phyloP scores from a whole-genome alignment of 2,113 vertebrate species.

The Origma solitaria region DNA sequence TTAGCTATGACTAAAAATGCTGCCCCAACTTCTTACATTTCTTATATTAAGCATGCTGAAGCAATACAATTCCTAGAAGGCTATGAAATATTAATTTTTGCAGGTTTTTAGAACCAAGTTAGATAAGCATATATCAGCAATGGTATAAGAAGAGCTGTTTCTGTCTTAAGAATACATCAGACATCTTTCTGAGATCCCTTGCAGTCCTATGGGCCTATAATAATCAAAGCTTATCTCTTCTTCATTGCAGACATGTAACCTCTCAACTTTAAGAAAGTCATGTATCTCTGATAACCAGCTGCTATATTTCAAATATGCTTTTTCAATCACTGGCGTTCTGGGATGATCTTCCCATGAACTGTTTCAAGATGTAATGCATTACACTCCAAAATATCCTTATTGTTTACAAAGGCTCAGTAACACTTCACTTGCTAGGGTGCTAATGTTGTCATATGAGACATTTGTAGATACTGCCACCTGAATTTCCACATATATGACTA shows the following conservation, averaged over 20 bases:
- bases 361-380: not conserved
- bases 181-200: not conserved
- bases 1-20: not conserved
- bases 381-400: not conserved
- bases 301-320: not conserved
- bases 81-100: not conserved
- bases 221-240: not conserved
- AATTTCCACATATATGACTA: not conserved
- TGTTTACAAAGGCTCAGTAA: constrained; percentile 18
- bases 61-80: not conserved
- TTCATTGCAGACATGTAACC: not conserved
- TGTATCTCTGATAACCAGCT: not conserved
- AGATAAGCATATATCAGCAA: not conserved
- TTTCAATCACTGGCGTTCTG: not conserved
- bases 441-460: not conserved
- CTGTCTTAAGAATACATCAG: not conserved
- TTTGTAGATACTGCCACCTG: not conserved
- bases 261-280: not conserved
- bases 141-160: not conserved
- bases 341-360: not conserved
- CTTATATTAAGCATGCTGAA: not conserved
- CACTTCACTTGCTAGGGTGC: not conserved
- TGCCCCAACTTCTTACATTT: not conserved
- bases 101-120: not conserved
- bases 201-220: not conserved